Base-by-base conservation (phyloP, 2,797 vertebrate species). In the Podarcis lilfordi region DNA sequence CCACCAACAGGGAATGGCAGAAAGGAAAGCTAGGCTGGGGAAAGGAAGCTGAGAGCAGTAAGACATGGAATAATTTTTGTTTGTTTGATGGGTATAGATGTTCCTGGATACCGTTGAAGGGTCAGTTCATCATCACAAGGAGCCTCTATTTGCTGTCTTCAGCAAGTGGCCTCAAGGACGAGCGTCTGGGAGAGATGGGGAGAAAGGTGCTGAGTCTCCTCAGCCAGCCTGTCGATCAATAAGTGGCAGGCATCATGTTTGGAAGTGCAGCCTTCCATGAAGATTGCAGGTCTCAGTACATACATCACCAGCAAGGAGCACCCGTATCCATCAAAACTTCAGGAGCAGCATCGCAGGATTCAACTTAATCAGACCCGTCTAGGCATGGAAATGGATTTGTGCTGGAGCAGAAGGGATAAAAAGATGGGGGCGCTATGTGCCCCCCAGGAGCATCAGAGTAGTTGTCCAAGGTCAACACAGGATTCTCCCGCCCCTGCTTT, bases 221-320 rank as follows among this genome's bases (percentile, higher is more conserved):
- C 0, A 0, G 17, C 61, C 35, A 1, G 1, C 3, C 0, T 0
- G 74, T 66, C 1, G 7, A 82, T n/a, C 75, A 91, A 79, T 81
- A 43, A 79, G n/a, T 35, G 79, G 55, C 80, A 87, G n/a, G 32
- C 37, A 68, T 75, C 32, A 71, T 83, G 71, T 80, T 66, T 0
- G 2, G 89, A 83, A 83, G 85, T 25, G 83, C 84, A 91, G 81
- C 80, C 27, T 86, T 40, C 61, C 71, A 64, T 86, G 90, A 69
- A 83, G 59, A 79, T n/a, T 1, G 86, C 43, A 71, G 61, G 13
- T 59, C 0, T 2, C n/a, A 4, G 75, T 0, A 35, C 69, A 89
- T 59, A 81, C 82, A 1, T 32, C 2, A 0, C 19, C 0, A 0
- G 35, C 71, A 19, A 59, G 40, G 78, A 66, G 1, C 13, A 13